Base-by-base conservation (phyloP, 2,113 vertebrate genomes). In the Tachysurus fulvidraco region DNA sequence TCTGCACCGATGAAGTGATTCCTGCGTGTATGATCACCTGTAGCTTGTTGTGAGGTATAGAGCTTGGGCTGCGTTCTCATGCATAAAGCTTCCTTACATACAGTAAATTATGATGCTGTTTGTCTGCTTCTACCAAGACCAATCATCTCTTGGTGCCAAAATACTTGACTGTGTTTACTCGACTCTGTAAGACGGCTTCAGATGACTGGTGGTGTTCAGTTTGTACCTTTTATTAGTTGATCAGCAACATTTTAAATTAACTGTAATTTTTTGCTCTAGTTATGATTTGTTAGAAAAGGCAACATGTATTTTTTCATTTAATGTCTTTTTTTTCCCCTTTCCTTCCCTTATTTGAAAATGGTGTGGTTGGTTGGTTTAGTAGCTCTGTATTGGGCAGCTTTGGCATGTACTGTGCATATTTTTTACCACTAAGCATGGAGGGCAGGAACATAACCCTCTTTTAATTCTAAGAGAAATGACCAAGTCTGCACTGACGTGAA, bases 401-500 rank as follows among this genome's bases (percentile, higher is more conserved):
- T 86, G 87, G 87, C 89, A 90, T 90, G 85, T 87, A 85, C 87
- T 88, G 87, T 88, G 89, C 54, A 60, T 71, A 28, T 77, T 16
- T 52, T 81, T 83, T 84, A 87, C 89, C 87, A 88, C 87, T 88
- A 86, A 88, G 87, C 85, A 85, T 88, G 85, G 69, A 62, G 85
- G 86, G 78, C 85, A 82, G 46, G 60, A 77, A 85, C 77, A 55
- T 83, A 86, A 46, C 85, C 83, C 81, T 83, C 54, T 90, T 79
- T 81, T 84, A 81, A 85, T 76, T 71, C 89, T 90, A 90, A 83
- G 73, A 88, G 86, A 89, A 90, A 91, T 93, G 93, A 93, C 93
- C 93, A 94, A 93, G 92, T 93, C 91, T 95, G 93, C 93, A 94
- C 94, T 94, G 91, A 93, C 90, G 89, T 88, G 88, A 94, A 89